Evolutionary conservation across 2,113 vertebrate genomes (phyloP).

Genomic region (Nerophis ophidion): DNA sequence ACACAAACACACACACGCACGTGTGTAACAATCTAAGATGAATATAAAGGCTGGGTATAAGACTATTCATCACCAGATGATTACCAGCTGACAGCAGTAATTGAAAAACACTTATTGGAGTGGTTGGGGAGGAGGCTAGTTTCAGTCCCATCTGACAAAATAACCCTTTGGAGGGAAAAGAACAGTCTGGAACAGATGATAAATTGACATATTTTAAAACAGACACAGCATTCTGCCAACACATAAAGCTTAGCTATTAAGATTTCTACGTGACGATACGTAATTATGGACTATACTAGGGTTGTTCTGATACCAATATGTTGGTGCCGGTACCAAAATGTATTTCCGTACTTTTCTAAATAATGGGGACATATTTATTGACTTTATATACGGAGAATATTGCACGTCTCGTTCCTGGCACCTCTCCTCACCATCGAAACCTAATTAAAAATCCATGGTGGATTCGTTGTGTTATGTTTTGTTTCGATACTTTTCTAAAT

Average conservation of each 20-base stretch:
- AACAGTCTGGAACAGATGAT: slow-evolving; percentile 55
- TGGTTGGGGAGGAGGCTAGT: slow-evolving; percentile 72
- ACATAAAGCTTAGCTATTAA: slow-evolving; percentile 17
- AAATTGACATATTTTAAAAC: slow-evolving; percentile 52
- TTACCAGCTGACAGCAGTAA: slow-evolving; percentile 98
- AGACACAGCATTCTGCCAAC: slow-evolving; percentile 12
- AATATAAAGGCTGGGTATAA: slow-evolving; percentile 96
- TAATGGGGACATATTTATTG: too few species aligned
- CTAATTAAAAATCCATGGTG: too few species aligned
- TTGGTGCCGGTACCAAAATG: too few species aligned
- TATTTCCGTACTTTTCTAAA: too few species aligned
- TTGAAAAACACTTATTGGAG: slow-evolving; percentile 99
- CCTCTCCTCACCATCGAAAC: too few species aligned
- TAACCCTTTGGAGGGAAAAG: slow-evolving; percentile 76
- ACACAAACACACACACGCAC: slow-evolving; percentile 21
- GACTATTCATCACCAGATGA: slow-evolving; percentile 98
- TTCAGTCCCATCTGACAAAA: slow-evolving; percentile 87
- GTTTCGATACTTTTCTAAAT: too few species aligned
- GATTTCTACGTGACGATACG: not conserved
- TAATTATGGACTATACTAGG: too few species aligned
- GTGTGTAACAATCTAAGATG: slow-evolving; percentile 79
- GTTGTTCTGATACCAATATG: too few species aligned
- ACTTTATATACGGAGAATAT: too few species aligned
- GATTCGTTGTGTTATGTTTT: too few species aligned
- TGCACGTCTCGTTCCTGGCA: too few species aligned